phyloP scores from a whole-genome alignment of 2,888 invertebrate species.

The Apotomis capreana region DNA sequence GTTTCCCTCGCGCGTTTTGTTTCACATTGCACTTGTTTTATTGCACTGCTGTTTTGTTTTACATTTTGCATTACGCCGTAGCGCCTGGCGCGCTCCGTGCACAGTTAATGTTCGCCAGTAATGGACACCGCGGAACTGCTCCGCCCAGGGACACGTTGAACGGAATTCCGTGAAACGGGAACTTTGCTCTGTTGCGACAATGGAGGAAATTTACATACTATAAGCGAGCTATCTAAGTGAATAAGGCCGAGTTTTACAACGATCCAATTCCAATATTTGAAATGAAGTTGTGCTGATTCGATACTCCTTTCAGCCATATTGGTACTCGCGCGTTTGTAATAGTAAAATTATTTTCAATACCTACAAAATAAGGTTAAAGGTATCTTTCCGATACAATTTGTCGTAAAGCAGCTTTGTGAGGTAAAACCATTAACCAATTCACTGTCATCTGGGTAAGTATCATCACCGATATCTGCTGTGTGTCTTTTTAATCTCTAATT shows the following conservation, averaged over 20 bases:
- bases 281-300: background rate
- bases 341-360: too few relatives aligned
- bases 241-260: slow-evolving; percentile 1
- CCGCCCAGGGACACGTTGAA: slow-evolving; percentile 22
- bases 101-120: slow-evolving; percentile 13
- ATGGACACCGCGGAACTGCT: slow-evolving; percentile 21
- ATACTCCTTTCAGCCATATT: too few relatives aligned
- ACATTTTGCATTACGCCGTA: slow-evolving; percentile 28
- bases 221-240: slow-evolving; percentile 7
- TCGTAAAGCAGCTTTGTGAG: too few relatives aligned
- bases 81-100: slow-evolving; percentile 2
- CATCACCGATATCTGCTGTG: too few relatives aligned
- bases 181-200: slow-evolving; percentile 25
- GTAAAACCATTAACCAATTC: too few relatives aligned
- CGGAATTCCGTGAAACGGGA: slow-evolving; percentile 31
- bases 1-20: slow-evolving; percentile 22
- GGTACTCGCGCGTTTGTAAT: too few relatives aligned
- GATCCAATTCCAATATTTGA: background rate
- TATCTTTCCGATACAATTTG: too few relatives aligned
- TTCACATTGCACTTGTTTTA: slow-evolving; percentile 21
- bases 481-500: too few relatives aligned
- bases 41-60: slow-evolving; percentile 20
- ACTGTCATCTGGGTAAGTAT: too few relatives aligned
- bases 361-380: too few relatives aligned
- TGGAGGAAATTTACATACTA: slow-evolving; percentile 20